Conservation (phyloP, 1,140 invertebrate species). For the Magallana ariakensis region DNA sequence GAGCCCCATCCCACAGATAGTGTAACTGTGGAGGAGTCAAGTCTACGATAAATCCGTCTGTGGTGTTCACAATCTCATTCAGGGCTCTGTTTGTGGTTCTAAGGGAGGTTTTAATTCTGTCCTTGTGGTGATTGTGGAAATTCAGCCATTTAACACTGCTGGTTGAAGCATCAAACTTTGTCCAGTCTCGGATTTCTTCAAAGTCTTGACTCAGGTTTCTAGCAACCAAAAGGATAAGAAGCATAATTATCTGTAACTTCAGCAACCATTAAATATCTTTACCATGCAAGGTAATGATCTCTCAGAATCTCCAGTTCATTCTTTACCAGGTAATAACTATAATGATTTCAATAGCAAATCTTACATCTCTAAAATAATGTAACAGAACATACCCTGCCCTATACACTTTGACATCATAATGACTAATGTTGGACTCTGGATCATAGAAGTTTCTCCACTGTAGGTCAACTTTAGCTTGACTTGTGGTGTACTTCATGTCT, state of each 20-base stretch:
- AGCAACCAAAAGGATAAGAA: neutral
- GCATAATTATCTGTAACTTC: too few relatives aligned
- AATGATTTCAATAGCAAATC: too few relatives aligned
- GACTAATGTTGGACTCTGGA: conserved; percentile 65
- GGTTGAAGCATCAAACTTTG: conserved; percentile 37
- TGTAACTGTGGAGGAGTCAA: conserved; percentile 61
- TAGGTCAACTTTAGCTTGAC: conserved; percentile 56
- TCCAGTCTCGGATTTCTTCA: conserved; percentile 47
- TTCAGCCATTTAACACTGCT: conserved; percentile 50
- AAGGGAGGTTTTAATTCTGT: conserved; percentile 56
- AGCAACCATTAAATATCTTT: too few relatives aligned
- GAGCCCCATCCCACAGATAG: conserved; percentile 61
- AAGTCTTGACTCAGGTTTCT: conserved; percentile 38
- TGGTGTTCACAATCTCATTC: conserved; percentile 48
- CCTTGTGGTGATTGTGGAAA: conserved; percentile 59
- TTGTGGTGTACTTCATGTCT: conserved; percentile 50
- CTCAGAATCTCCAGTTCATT: too few relatives aligned
- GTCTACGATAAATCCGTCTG: conserved; percentile 67
- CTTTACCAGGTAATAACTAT: too few relatives aligned
- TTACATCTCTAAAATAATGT: conserved; percentile 2
- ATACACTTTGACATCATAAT: conserved; percentile 61
- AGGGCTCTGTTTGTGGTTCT: conserved; percentile 60
- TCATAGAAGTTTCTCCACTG: conserved; percentile 68
- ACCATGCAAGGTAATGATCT: too few relatives aligned
- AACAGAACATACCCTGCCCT: conserved; percentile 55